Conservation (phyloP, 1,140 invertebrate species). For the Chionoecetes opilio region DNA sequence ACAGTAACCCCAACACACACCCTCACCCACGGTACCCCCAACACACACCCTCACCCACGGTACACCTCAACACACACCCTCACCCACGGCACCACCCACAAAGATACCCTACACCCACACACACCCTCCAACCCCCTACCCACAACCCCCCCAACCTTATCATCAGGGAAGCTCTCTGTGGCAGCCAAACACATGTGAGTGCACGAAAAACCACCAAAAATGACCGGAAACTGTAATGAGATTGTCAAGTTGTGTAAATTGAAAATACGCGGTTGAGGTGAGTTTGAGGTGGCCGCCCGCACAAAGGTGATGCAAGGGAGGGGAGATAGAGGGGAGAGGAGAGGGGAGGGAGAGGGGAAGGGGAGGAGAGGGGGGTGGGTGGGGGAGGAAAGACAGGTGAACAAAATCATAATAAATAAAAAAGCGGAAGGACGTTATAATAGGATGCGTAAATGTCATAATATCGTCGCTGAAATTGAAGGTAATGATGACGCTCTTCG, state of each 20-base stretch:
- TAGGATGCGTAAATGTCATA: slow-evolving; percentile 16
- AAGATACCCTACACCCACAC: not conserved
- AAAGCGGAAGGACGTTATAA: slow-evolving; percentile 14
- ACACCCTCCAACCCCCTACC: not conserved
- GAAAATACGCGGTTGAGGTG: slow-evolving; percentile 22
- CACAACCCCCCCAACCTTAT: too few relatives aligned
- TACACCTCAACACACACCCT: slow-evolving; percentile 34
- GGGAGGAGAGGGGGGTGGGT: too few relatives aligned
- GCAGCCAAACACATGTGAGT: not conserved
- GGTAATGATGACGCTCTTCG: slow-evolving; percentile 22
- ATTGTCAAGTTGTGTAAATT: slow-evolving; percentile 36
- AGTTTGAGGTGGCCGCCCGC: not conserved
- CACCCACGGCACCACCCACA: not conserved
- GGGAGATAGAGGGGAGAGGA: not conserved
- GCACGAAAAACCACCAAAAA: not conserved
- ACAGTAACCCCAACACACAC: not conserved
- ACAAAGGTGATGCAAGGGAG: not conserved
- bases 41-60: too few relatives aligned
- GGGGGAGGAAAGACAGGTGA: too few relatives aligned
- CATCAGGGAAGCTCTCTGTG: too few relatives aligned
- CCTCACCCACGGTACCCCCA: too few relatives aligned
- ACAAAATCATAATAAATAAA: not conserved
- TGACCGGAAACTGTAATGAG: slow-evolving; percentile 34
- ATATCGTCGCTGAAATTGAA: not conserved
- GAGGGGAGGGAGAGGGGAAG: not conserved